Evolutionary conservation across 1,140 invertebrate genomes (phyloP), one percentile per base, ranked within the genome.

Genomic region (Ylistrum balloti): DNA sequence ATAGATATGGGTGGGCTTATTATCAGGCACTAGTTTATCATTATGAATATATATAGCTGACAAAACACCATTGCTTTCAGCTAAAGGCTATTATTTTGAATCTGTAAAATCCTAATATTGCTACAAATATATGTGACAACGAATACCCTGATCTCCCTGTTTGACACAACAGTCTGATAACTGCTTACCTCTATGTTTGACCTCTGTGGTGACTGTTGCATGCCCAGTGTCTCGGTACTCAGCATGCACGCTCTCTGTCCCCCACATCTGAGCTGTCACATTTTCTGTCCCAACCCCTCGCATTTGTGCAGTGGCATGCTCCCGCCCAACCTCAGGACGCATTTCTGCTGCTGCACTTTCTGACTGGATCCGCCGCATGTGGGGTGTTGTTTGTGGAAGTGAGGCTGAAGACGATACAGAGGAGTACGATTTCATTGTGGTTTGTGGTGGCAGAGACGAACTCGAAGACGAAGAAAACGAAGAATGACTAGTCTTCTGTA

Each of bases 261-360:
- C 56, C 56, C 56, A 74, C 56, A 74, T 28, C 56, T 74, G 56
- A 28, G 56, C 56, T n/a, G 56, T 74, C n/a, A 74, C 17, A 74
- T 74, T 74, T 28, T 74, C 56, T 17, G 17, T 74, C 22, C 22
- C 56, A 17, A 17, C 56, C 56, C 56, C 56, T 74, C 56, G 56
- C 56, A 74, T 74, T 74, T 74, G 56, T 28, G 56, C 56, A 74
- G 56, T 74, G n/a, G 56, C 56, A 74, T n/a, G 56, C 22, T 74
- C 56, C 17, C 56, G n/a, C 56, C 56, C 56, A 5, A 74, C 56
- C 17, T 74, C 56, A 3, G 56, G 56, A 5, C 56, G 56, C 56
- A 74, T 74, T 74, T 74, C 56, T 74, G 56, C 56, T 7, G 56
- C 22, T 28, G 56, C 56, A 74, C 56, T 74, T 74, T 74, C 56